Base-by-base conservation (phyloP, 2,113 vertebrate species). In the Tetraodon nigroviridis region DNA sequence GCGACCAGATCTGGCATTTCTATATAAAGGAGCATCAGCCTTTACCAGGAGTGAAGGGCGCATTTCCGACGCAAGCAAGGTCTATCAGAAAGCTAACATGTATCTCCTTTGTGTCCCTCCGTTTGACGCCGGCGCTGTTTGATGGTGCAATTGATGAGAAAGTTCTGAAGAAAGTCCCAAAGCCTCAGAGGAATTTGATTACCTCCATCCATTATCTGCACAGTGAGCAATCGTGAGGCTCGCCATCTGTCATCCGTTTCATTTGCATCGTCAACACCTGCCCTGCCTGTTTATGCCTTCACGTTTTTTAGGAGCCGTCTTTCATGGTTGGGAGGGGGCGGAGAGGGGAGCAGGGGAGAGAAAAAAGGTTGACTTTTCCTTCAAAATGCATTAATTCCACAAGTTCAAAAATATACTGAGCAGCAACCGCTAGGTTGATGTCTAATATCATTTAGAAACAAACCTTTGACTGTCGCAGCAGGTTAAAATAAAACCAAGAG, bases 191-290 rank as follows among this genome's bases (percentile, higher is more conserved):
- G 96, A 94, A 94, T 95, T 93, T 94, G 94, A 96, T 98, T 97
- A 97, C 95, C 93, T 98, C 95, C 93, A 94, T 94, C 94, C 93
- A 97, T 98, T 96, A 95, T 93, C 94, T 90, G 92, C 93, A 91
- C 94, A 93, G 93, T 91, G 93, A 96, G 93, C 90, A 93, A 93
- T 94, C 87, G 86, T 90, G 92, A 93, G 92, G 91, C 93, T 92
- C 91, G 86, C 96, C 96, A 99, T 99, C 96, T 99, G 96, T 95
- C 96, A 96, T 94, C 93, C 90, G 91, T 96, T 98, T 98, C 94
- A 97, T 98, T 96, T 97, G 94, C 95, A 97, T 98, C 92, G 87
- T 93, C 94, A 95, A 95, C 96, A 98, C 96, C 96, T 99, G 96
- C 95, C 95, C 93, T 94, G 91, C 93, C 94, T 97, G 93, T 95